Percentiles rank a stretch among this genome's conserved stretches.
phyloP scores from a whole-genome alignment of 2,113 vertebrate genomes.

The Myotis davidii region DNA sequence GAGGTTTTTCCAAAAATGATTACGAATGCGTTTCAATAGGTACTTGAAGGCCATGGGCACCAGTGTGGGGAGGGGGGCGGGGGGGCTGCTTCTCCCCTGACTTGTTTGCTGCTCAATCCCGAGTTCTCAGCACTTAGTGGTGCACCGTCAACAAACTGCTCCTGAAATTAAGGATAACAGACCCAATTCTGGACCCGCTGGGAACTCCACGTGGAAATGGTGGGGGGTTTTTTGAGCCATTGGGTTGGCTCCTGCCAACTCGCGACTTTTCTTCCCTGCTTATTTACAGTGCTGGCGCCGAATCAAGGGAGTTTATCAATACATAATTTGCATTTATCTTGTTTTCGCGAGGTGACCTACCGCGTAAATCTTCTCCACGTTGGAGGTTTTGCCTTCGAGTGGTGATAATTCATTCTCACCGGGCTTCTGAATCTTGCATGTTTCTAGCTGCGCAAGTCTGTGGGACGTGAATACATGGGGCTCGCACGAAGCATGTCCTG shows the following conservation, averaged over 20 bases:
- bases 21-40: neutral
- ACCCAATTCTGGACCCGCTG: neutral
- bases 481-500: neutral
- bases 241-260: neutral
- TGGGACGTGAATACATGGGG: neutral
- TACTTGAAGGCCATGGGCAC: neutral
- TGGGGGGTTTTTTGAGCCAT: neutral
- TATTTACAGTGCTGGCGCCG: slow-evolving; percentile 60
- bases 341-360: slow-evolving; percentile 27
- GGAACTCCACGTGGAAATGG: neutral
- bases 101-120: neutral
- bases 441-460: neutral
- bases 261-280: neutral
- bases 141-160: neutral
- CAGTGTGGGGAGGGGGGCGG: neutral
- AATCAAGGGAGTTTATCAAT: slow-evolving; percentile 71
- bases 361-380: slow-evolving; percentile 52
- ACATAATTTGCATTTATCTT: slow-evolving; percentile 76
- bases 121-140: neutral
- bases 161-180: neutral
- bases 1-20: neutral
- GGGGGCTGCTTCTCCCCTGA: neutral
- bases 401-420: slow-evolving; percentile 66
- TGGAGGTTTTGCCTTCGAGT: slow-evolving; percentile 54
- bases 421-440: neutral